phyloP scores from a whole-genome alignment of 64 coral and sea anemone genomes.

The Montipora capricornis region DNA sequence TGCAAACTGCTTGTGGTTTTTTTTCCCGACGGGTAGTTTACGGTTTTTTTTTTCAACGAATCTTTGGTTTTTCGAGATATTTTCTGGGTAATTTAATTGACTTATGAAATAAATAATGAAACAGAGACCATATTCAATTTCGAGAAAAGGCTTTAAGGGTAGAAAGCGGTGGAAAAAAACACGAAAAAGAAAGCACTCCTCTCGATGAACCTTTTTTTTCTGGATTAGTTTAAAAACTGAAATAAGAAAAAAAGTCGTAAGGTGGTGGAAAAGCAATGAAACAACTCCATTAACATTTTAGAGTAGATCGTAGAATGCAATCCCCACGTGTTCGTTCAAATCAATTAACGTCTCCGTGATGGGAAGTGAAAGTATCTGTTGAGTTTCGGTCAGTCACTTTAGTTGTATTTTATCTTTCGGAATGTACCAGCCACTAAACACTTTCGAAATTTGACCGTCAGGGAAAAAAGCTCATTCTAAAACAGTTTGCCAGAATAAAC shows the following conservation, averaged over 20 bases:
- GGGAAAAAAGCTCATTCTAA: not conserved
- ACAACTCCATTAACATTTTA: not conserved
- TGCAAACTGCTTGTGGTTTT: constrained; percentile 1
- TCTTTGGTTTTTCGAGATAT: constrained; percentile 31
- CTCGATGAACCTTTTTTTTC: not conserved
- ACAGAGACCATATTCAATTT: not conserved
- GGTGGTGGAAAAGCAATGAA: not conserved
- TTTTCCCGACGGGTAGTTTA: constrained; percentile 44
- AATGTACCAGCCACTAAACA: constrained; percentile 12
- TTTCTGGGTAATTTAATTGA: constrained; percentile 37
- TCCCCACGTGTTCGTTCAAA: constrained; percentile 32
- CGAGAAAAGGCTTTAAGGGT: not conserved
- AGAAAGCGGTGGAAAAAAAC: not conserved
- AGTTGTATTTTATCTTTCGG: constrained; percentile 15
- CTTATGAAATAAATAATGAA: constrained; percentile 31
- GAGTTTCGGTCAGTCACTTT: not conserved
- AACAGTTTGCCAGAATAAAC: not conserved
- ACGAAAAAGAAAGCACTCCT: too few relatives aligned
- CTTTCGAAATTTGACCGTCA: constrained; percentile 21
- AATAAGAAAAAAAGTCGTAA: not conserved
- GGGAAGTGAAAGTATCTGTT: not conserved
- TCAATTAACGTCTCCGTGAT: too few relatives aligned
- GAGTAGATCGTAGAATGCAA: not conserved
- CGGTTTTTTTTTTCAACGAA: too few relatives aligned
- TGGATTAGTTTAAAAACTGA: not conserved